Base-by-base conservation (phyloP, 2,113 vertebrate species). In the Centropristis striata region DNA sequence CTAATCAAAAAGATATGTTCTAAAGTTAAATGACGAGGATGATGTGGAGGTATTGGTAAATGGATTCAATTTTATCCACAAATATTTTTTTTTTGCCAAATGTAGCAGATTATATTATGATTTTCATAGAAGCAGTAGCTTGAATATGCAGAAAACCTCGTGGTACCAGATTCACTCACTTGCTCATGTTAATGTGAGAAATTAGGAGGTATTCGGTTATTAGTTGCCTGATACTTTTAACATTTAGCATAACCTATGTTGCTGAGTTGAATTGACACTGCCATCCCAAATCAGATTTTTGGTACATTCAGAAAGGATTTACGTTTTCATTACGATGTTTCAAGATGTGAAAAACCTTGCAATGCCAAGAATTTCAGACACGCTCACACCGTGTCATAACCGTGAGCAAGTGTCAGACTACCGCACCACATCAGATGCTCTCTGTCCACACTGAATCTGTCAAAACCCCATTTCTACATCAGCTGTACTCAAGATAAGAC, bases 1-100 rank as follows among this genome's bases (percentile, higher is more conserved):
- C 20, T 39, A 20, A 68, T 67, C 49, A 58, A 12, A 71, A 20
- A 41, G 39, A 67, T 68, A 16, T 75, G 25, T 44, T 2, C 47
- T 42, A 58, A 60, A 11, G 28, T 36, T 32, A 16, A 72, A 74
- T 41, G 10, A 46, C 4, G 28, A 8, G 21, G 5, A 23, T 36
- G 46, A 21, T 36, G 0, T 18, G 8, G n/a, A 14, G 36, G 21
- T 47, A 47, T 47, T 46, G 21, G 60, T 73, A 12, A 14, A 39
- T 67, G 0, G 23, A 8, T 12, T 9, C 10, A 20, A 15, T 41
- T 13, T 50, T 42, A 18, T 44, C 9, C 10, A 25, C 14, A 50
- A 42, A 23, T 25, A 14, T 39, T 8, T 0, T 2, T 39, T 42
- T 39, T 4, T 2, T 16, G 18, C 15, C 53, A 60, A 50, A 65